A percentile compares a stretch with the other conserved stretches of the same genome.
phyloP scores from a whole-genome alignment of 2,113 vertebrate species.

The Odontesthes bonariensis region DNA sequence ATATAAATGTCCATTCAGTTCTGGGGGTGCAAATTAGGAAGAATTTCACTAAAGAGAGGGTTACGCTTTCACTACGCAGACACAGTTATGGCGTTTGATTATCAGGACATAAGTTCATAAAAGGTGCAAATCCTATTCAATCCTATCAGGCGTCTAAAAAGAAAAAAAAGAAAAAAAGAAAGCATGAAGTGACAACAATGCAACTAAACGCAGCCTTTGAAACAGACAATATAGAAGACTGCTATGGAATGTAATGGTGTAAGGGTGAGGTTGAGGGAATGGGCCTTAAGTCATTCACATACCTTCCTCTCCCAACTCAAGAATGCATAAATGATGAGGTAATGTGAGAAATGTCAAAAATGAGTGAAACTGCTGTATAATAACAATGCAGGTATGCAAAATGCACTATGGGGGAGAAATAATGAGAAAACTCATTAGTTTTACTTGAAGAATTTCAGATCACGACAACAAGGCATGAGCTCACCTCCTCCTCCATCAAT shows the following conservation, averaged over 20 bases:
- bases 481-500: constrained; percentile 89
- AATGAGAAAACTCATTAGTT: constrained; percentile 1
- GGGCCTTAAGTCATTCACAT: constrained; percentile 46
- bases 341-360: constrained; percentile 57
- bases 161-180: background rate
- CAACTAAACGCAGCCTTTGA: background rate
- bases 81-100: too few relatives aligned
- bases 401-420: constrained; percentile 20
- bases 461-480: constrained; percentile 25
- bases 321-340: constrained; percentile 54
- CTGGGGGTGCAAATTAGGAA: too few relatives aligned
- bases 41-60: too few relatives aligned
- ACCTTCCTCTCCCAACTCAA: constrained; percentile 52
- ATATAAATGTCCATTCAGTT: background rate
- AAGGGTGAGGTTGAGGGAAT: constrained; percentile 38
- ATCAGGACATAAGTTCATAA: too few relatives aligned
- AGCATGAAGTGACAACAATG: background rate
- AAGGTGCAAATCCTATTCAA: too few relatives aligned
- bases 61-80: too few relatives aligned
- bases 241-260: constrained; percentile 27
- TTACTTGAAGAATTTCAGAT: background rate
- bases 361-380: constrained; percentile 13
- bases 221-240: constrained; percentile 1
- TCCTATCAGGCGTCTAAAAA: too few relatives aligned
- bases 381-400: constrained; percentile 5